Base-by-base conservation (phyloP, 2,888 invertebrate genomes). In the Synergus gifuensis region DNA sequence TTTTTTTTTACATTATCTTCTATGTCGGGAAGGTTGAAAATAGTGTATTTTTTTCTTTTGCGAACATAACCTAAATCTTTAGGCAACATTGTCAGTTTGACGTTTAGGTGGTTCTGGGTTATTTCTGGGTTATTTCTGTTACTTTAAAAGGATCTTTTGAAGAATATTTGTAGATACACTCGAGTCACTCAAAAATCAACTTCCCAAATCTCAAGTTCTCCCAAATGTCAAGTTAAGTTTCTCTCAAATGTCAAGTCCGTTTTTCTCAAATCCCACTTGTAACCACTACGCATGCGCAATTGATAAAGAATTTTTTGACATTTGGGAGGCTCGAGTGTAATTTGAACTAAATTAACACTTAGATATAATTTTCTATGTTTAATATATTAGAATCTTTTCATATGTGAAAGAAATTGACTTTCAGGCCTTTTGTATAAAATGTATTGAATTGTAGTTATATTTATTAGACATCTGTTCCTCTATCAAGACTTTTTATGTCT, bases 401-500 rank as follows among this genome's bases (percentile, higher is more conserved):
- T 16, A 14, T 49, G 14, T 49, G 49, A 49, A 49, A 5, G 49
- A 49, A 49, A 8, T 16, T 4, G 49, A 49, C 3, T 49, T 16
- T 5, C 16, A 49, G 36, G 36, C 12, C 14, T 63, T 36, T 36
- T 63, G 36, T 63, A 28, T 36, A 12, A 5, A 49, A 16, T 49
- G 4, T 49, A 7, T n/a, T 49, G 0, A 16, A 4, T 54, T 7
- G n/a, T 54, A 36, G 36, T 36, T 36, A 36, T 42, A 18, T 18
- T 46, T 46, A 22, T 5, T 90, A 92, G 92, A 92, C 91, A 89
- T 87, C 90, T 91, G 92, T 92, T 92, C 92, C 92, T 91, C 88
- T 83, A 80, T 85, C 82, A 81, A 79, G 83, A 84, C 83, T 49
- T 79, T 63, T 76, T 16, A 79, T 87, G 78, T 87, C 83, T 80